These are phyloP conservation scores for Sarcophaga peregrina DNA, from an alignment of 1,140 invertebrate genomes.

Conservation along the genomic window DNA sequence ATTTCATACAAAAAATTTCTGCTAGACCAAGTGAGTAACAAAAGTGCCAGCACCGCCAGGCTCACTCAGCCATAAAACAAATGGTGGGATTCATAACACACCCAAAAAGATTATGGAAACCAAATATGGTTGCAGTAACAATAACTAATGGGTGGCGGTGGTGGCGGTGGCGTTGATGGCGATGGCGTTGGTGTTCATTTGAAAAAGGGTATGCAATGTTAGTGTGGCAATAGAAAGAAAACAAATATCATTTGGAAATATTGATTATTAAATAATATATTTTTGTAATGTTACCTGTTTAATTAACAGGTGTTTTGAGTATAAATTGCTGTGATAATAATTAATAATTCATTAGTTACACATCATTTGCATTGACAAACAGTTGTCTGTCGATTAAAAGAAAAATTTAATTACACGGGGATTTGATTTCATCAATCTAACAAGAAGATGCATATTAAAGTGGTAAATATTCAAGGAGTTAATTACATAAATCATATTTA, in stretches of 20 bases:
- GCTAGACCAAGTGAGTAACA: not conserved
- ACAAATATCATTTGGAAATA: not conserved
- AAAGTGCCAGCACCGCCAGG: not conserved
- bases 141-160: not conserved
- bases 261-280: not conserved
- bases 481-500: not conserved
- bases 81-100: not conserved
- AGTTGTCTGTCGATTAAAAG: slow-evolving; percentile 30
- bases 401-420: slow-evolving; percentile 1
- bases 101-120: not conserved
- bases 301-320: slow-evolving; percentile 10
- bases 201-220: not conserved
- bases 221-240: not conserved
- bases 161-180: not conserved
- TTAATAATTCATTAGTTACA: slow-evolving; percentile 45
- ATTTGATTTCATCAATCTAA: slow-evolving; percentile 38
- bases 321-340: slow-evolving; percentile 43
- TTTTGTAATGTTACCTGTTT: not conserved
- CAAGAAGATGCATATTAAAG: slow-evolving; percentile 58
- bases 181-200: not conserved
- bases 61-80: too few species aligned
- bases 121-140: not conserved
- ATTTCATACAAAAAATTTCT: not conserved
- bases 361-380: slow-evolving; percentile 44
- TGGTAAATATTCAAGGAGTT: slow-evolving; percentile 49